Evolutionary conservation across 2,797 vertebrate species (phyloP).

Genomic region (Mastacembelus armatus): DNA sequence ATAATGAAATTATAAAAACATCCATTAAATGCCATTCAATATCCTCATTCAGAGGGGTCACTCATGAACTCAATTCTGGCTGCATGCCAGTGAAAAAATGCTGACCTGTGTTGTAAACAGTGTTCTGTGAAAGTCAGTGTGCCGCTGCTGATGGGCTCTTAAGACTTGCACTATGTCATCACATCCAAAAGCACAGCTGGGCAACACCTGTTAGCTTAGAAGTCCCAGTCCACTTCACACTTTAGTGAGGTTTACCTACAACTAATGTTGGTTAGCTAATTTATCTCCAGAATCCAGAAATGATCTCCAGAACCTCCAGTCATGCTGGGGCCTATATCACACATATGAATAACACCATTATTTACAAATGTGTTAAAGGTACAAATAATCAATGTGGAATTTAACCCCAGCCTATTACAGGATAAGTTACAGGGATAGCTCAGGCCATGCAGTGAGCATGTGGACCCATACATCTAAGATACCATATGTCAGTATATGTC

Average conservation of each 20-base stretch:
- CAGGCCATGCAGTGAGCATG: background rate
- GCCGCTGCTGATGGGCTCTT: constrained; percentile 77
- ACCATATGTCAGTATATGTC: constrained; percentile 10
- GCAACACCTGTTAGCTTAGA: constrained; percentile 73
- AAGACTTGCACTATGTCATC: constrained; percentile 70
- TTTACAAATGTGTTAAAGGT: constrained; percentile 8
- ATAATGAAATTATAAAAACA: background rate
- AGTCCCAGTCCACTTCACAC: constrained; percentile 65
- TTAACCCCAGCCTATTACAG: constrained; percentile 15
- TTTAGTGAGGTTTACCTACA: constrained; percentile 55
- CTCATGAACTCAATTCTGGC: constrained; percentile 64
- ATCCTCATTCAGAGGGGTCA: constrained; percentile 44
- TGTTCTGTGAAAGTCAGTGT: constrained; percentile 79
- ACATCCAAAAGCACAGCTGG: constrained; percentile 78
- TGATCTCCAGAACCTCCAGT: too few relatives aligned
- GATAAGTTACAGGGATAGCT: constrained; percentile 1
- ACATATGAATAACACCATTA: constrained; percentile 20
- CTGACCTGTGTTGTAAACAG: constrained; percentile 78
- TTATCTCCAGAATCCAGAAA: constrained; percentile 50
- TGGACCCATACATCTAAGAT: constrained; percentile 16
- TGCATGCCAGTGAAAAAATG: constrained; percentile 67
- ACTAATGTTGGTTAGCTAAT: constrained; percentile 53
- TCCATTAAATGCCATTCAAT: constrained; percentile 35
- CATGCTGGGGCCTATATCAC: constrained; percentile 10
- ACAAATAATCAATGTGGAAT: constrained; percentile 19